Evolutionary conservation across 2,113 vertebrate species (phyloP).

Genomic region (Vimba vimba): DNA sequence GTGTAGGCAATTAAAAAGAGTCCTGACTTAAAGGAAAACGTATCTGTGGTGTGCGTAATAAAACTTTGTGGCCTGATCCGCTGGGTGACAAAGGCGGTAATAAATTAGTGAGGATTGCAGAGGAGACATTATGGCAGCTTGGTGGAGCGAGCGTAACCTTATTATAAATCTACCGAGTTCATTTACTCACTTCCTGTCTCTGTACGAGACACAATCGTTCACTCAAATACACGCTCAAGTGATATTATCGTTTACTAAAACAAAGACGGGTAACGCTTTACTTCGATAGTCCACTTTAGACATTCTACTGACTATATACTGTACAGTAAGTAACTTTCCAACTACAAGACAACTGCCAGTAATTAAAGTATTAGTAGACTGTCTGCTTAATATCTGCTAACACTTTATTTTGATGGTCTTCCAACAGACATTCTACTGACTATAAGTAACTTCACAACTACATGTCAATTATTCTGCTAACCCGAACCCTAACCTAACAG

Average conservation of each 20-base stretch:
- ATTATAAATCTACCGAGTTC: slow-evolving; percentile 45
- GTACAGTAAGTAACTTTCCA: too few species aligned
- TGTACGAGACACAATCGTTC: not conserved
- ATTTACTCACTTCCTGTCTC: slow-evolving; percentile 23
- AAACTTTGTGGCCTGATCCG: slow-evolving; percentile 46
- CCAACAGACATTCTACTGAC: too few species aligned
- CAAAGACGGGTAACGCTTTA: not conserved
- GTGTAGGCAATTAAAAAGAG: slow-evolving; percentile 59
- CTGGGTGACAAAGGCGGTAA: slow-evolving; percentile 54
- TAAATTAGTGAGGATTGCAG: slow-evolving; percentile 53
- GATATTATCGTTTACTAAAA: not conserved
- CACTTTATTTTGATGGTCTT: too few species aligned
- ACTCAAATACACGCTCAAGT: not conserved
- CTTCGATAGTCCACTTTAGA: too few species aligned
- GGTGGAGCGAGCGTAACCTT: not conserved
- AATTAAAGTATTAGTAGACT: too few species aligned
- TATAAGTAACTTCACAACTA: too few species aligned
- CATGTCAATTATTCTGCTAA: too few species aligned
- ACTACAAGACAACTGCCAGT: too few species aligned
- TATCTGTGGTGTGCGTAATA: slow-evolving; percentile 52
- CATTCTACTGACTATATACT: too few species aligned
- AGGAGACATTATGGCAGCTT: not conserved
- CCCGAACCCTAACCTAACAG: too few species aligned
- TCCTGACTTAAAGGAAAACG: slow-evolving; percentile 47
- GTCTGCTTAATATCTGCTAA: too few species aligned